These are phyloP conservation scores for Enteromius treurensis DNA, from an alignment of 2,797 vertebrate genomes.

Conservation along the genomic window DNA sequence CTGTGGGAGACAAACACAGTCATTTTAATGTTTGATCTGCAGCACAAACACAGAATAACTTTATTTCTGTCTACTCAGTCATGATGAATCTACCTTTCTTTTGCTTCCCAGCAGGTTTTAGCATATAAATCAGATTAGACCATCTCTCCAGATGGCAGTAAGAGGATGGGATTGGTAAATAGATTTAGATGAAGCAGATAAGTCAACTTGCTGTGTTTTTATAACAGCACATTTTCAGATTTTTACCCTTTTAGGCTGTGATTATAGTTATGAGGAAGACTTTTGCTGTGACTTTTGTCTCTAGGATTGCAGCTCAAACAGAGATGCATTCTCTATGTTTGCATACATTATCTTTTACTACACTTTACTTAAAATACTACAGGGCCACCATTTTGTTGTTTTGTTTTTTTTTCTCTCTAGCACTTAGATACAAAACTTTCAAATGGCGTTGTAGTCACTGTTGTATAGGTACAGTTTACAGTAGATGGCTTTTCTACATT, in stretches of 20 bases:
- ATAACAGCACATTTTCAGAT: conserved; percentile 63
- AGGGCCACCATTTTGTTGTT: not conserved
- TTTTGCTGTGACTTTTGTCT: not conserved
- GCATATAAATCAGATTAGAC: conserved; percentile 72
- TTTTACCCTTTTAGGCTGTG: not conserved
- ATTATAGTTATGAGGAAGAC: not conserved
- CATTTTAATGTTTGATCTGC: conserved; percentile 43
- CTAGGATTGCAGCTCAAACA: not conserved
- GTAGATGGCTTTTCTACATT: not conserved
- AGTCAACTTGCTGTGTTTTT: conserved; percentile 59
- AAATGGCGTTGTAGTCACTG: not conserved
- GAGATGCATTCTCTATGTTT: not conserved
- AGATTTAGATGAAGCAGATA: conserved; percentile 61
- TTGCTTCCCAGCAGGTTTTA: conserved; percentile 64
- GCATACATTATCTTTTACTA: not conserved
- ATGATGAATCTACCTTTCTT: conserved; percentile 23
- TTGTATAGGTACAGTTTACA: not conserved
- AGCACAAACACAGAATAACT: conserved; percentile 34
- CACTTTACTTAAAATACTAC: not conserved
- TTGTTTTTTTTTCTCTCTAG: not conserved
- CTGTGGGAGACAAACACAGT: conserved; percentile 39
- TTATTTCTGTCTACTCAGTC: conserved; percentile 27
- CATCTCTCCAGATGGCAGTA: conserved; percentile 62
- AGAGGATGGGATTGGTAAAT: conserved; percentile 66
- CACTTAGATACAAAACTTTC: not conserved